Base-by-base conservation (phyloP, 2,797 vertebrate species). In the Notamacropus eugenii region DNA sequence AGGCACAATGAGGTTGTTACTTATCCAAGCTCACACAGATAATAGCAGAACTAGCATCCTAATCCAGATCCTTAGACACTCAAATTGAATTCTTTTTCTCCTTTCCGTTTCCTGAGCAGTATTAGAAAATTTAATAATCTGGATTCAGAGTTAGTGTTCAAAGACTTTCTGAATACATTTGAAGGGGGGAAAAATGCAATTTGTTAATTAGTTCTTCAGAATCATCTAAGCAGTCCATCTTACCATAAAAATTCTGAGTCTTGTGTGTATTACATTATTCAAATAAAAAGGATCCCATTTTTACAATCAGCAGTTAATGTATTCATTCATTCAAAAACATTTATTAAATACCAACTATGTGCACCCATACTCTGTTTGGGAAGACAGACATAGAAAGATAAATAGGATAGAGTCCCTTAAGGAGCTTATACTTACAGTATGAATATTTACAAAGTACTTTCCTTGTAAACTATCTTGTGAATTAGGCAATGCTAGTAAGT, bases 131-230 rank as follows among this genome's bases (percentile, higher is more conserved):
- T 67, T 94, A 50, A 19, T 12, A 5, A 46, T 56, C 58, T 58
- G 55, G 4, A 94, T 55, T 92, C 92, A 96, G 82, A 46, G 29
- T 93, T 96, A 82, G 93, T 50, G 57, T 93, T 95, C 55, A 95
- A 95, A 34, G 50, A 57, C 59, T 52, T 58, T 92, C 9, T 94
- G 22, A 91, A 34, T 5, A 67, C 11, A 62, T 94, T 94, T 95
- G 4, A n/a, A 95, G 40, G 12, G 12, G 22, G 3, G 9, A 93
- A 52, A 93, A 95, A 91, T 22, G 5, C 54, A 57, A 31, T 34
- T 62, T 54, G 3, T 92, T 96, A n/a, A 87, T 58, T 55, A 90
- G 82, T 10, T 55, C 22, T 91, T 92, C 74, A 82, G 40, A 82
- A 82, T 82, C 74, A 82, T 82, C 74, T 82, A 82, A 82, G 40